Base-by-base conservation (phyloP, 2,113 vertebrate species). In the Riparia riparia region DNA sequence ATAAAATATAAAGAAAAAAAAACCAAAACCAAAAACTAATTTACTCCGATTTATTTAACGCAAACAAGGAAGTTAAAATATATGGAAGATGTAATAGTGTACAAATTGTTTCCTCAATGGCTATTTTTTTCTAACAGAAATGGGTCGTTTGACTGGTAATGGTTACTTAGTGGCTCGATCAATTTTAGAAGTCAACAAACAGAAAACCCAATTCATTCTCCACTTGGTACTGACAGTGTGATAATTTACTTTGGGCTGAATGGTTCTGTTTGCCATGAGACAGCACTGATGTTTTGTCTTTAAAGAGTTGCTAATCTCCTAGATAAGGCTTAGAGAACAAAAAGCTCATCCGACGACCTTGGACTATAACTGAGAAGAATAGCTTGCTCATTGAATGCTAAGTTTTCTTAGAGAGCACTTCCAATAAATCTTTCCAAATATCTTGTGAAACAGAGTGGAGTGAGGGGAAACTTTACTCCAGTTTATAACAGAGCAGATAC, bases 241-340 rank as follows among this genome's bases (percentile, higher is more conserved):
- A 34, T 95, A 53, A 92, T 90, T 94, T 89, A 86, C 56, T 89
- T 42, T 13, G 39, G n/a, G n/a, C 78, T 88, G 54, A 91, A 85
- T 2, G 34, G 57, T 26, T 80, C 56, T 60, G 32, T 71, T 95
- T 94, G 64, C 86, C 31, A 25, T 37, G 65, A 87, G 64, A 80
- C 64, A 88, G 50, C 39, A 44, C 17, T 18, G 60, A 44, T 80
- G 9, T 31, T 93, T 88, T 78, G 68, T 74, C 82, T 89, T 74
- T 84, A 68, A 78, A 76, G 51, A 81, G 37, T 51, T 78, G 44
- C 69, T 37, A 29, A 54, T 56, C 51, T 84, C 53, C 70, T 24
- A 92, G 70, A 79, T 82, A 71, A 72, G 45, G 72, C 34, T 56
- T 29, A 56, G 68, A 63, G 74, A 78, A 81, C 53, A 78, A 58